A percentile compares a stretch with the other conserved stretches of the same genome.
Evolutionary conservation across 2,888 invertebrate genomes (phyloP).

Genomic region (Melanostoma scalare): DNA sequence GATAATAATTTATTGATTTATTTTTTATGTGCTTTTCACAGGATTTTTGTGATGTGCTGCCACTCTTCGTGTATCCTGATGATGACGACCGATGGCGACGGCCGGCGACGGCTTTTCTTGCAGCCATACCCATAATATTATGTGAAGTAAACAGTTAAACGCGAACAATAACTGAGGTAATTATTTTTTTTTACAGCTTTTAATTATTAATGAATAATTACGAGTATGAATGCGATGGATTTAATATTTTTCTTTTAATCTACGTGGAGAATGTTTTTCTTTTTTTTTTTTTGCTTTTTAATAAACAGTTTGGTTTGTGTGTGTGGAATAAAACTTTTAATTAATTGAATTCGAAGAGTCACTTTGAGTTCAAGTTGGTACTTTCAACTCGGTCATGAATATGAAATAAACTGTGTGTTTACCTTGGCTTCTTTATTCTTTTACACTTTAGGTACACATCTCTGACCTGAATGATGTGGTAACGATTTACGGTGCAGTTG

Average conservation of each 20-base stretch:
- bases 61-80: not conserved
- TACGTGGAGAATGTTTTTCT: conserved; percentile 14
- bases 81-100: conserved; percentile 4
- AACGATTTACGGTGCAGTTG: too few species aligned
- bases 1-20: conserved; percentile 49
- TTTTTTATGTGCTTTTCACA: conserved; percentile 14
- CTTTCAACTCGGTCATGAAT: not conserved
- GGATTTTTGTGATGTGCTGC: conserved; percentile 10
- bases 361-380: conserved; percentile 20
- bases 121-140: conserved; percentile 22
- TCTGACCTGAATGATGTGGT: too few species aligned
- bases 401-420: too few species aligned
- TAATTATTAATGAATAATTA: conserved; percentile 53
- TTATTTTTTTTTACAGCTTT: conserved; percentile 51
- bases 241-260: not conserved
- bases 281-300: conserved; percentile 22
- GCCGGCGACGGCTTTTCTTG: conserved; percentile 33
- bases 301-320: conserved; percentile 4
- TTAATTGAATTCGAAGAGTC: conserved; percentile 56
- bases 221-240: conserved; percentile 28
- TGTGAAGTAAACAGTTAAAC: conserved; percentile 64
- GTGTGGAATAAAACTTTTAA: conserved; percentile 29
- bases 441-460: too few species aligned
- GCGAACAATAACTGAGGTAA: conserved; percentile 53
- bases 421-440: too few species aligned